phyloP scores from a whole-genome alignment of 2,113 vertebrate species.

The Falco punctatus region DNA sequence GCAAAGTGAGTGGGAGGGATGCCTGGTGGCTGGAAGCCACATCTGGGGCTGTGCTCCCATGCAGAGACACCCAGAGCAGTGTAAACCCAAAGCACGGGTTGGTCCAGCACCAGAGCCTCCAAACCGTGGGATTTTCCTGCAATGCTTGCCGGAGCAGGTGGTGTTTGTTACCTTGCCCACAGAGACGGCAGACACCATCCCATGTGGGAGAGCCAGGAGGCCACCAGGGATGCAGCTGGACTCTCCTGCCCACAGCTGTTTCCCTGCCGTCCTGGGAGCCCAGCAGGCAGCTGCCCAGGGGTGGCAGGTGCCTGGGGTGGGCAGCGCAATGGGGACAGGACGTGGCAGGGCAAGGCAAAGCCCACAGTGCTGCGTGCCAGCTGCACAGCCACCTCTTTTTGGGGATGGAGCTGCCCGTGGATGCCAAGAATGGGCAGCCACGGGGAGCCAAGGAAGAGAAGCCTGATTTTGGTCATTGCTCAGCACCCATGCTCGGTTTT shows the following conservation, averaged over 20 bases:
- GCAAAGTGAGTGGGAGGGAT: not conserved
- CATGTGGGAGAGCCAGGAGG: not conserved
- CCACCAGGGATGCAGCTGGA: not conserved
- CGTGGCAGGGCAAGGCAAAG: not conserved
- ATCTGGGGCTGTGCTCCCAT: not conserved
- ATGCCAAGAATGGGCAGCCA: not conserved
- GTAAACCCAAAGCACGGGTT: not conserved
- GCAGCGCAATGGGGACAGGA: rapidly evolving
- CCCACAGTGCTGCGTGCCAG: not conserved
- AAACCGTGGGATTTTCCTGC: not conserved
- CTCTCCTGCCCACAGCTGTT: rapidly evolving
- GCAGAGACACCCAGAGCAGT: rapidly evolving
- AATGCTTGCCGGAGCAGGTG: rapidly evolving
- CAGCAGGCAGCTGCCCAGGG: not conserved
- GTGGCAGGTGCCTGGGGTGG: rapidly evolving
- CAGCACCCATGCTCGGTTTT: rapidly evolving
- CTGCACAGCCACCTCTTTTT: not conserved
- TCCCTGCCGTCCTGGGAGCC: not conserved
- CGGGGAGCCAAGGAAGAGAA: not conserved
- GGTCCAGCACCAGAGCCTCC: rapidly evolving
- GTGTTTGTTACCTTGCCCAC: not conserved
- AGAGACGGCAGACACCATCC: not conserved
- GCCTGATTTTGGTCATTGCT: not conserved
- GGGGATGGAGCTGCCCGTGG: not conserved
- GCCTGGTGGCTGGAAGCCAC: rapidly evolving